A percentile compares a stretch with the other conserved stretches of the same genome.
These are phyloP conservation scores for Brenthis daphne DNA, from an alignment of 2,888 invertebrate genomes.

Conservation along the genomic window DNA sequence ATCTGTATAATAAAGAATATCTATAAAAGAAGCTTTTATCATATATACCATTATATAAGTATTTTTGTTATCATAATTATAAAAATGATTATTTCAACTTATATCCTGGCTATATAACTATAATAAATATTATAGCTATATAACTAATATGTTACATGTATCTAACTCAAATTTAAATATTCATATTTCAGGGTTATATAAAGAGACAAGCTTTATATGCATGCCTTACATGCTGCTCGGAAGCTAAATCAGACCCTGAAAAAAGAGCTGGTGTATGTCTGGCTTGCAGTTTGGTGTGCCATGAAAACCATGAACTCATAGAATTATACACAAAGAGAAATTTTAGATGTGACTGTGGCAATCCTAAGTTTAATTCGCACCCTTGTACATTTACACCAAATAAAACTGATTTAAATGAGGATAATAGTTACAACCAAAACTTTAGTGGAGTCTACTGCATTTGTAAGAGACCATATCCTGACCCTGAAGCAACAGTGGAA, in stretches of 20 bases:
- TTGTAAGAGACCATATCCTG: conserved; percentile 96
- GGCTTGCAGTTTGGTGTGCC: conserved; percentile 96
- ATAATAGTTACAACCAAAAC: conserved; percentile 95
- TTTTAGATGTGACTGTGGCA: conserved; percentile 98
- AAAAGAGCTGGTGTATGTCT: conserved; percentile 93
- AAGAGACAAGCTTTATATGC: conserved; percentile 97
- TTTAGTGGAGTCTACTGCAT: conserved; percentile 95
- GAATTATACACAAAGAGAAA: conserved; percentile 98
- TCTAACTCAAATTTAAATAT: neutral
- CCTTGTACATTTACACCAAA: conserved; percentile 86
- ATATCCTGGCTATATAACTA: neutral
- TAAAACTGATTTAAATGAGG: conserved; percentile 85
- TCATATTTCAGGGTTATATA: conserved; percentile 89
- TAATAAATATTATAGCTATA: no score
- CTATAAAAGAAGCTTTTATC: no score
- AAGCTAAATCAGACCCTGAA: conserved; percentile 79
- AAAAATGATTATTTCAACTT: no score
- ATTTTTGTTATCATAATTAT: no score
- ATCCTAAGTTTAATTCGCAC: conserved; percentile 86
- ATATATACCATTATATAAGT: no score
- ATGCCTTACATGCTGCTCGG: conserved; percentile 93
- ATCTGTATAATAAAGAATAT: no score
- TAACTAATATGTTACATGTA: neutral
- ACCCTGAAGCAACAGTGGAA: conserved; percentile 89
- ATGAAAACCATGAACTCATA: conserved; percentile 96